Base-by-base conservation (phyloP, 2,113 vertebrate species). In the Pelodiscus sinensis region DNA sequence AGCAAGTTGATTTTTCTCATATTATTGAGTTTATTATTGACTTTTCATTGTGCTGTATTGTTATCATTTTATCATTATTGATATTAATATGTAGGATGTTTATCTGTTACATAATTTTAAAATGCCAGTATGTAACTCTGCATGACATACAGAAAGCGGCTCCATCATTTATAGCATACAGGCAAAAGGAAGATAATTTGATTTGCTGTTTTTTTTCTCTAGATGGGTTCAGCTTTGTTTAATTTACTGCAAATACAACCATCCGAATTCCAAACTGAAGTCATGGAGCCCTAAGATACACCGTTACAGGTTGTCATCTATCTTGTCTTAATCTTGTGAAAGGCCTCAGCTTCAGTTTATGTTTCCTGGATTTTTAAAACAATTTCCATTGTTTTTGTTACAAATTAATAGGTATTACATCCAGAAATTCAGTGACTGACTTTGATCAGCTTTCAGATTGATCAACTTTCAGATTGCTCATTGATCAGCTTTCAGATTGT, bases 201-300 rank as follows among this genome's bases (percentile, higher is more conserved):
- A 96, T 97, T 92, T 97, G 95, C 95, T 96, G 95, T 92, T 92
- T 97, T 96, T 97, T 97, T 96, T 96, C 96, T 97, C 96, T 97
- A 97, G 96, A 97, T 97, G 88, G 93, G 95, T 97, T 97, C 97
- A 97, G 96, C 96, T 97, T 97, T 97, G 90, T 97, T 97, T 96
- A 97, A 96, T 92, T 97, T 97, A 97, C 96, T 95, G 93, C 96
- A 97, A 97, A 97, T 94, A 97, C 96, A 96, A 97, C 93, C 96
- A 96, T 94, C 93, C 83, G 92, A 96, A 97, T 96, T 96, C 96
- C 97, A 97, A 96, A 96, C 94, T 97, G 96, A 97, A 97, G 96
- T 96, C 96, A 96, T 96, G 97, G 96, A 97, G 94, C 95, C 96
- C 95, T 97, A 97, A 97, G 94, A 97, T 97, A 97, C 96, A 97